Evolutionary conservation across 2,797 vertebrate genomes (phyloP).

Genomic region (Morelia viridis): DNA sequence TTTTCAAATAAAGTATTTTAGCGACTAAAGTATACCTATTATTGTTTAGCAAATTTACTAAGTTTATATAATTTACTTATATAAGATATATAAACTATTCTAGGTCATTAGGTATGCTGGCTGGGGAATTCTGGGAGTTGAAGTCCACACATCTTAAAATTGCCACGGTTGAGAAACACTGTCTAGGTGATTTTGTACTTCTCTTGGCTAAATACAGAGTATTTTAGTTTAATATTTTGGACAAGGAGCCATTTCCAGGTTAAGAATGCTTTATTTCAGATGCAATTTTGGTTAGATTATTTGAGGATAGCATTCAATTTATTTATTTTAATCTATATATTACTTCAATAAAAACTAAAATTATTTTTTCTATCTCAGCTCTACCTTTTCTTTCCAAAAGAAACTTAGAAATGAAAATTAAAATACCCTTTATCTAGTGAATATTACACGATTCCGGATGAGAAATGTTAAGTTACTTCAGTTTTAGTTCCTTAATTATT

Average conservation of each 20-base stretch:
- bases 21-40: neutral
- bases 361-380: neutral
- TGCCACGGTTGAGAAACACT: neutral
- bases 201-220: neutral
- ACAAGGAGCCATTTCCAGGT: neutral
- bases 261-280: neutral
- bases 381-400: neutral
- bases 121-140: neutral
- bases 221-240: neutral
- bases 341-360: neutral
- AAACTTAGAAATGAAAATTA: neutral
- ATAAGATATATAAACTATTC: neutral
- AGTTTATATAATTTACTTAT: no score
- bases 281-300: neutral
- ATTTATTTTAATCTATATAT: neutral
- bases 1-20: neutral
- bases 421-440: slow-evolving; percentile 6
- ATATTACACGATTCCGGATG: neutral
- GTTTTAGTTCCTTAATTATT: neutral
- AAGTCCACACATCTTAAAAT: neutral
- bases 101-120: neutral
- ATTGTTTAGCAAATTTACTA: neutral
- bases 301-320: neutral
- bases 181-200: neutral
- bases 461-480: neutral